phyloP scores from a whole-genome alignment of 2,797 vertebrate species.

The Cichlasoma orientale region DNA sequence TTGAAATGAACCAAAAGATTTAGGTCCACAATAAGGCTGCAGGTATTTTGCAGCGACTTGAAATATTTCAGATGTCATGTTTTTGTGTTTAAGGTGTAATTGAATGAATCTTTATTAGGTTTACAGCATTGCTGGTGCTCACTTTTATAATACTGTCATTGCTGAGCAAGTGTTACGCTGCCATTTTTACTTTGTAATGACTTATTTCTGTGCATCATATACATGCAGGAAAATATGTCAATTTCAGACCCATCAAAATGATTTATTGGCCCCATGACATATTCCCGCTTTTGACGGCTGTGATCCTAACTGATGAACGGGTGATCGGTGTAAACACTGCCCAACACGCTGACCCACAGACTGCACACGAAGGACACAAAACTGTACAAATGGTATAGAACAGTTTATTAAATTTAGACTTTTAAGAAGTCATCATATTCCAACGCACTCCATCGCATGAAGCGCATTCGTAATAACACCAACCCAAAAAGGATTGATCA shows the following conservation, averaged over 20 bases:
- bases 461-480: constrained; percentile 91
- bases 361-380: constrained; percentile 55
- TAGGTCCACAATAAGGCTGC: too few species aligned
- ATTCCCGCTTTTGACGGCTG: neutral
- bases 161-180: too few species aligned
- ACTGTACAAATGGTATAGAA: constrained; percentile 82
- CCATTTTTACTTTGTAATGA: neutral
- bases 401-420: constrained; percentile 99
- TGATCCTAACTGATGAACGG: neutral
- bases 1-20: too few species aligned
- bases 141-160: neutral
- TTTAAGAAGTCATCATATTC: constrained; percentile 98
- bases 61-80: neutral
- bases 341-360: constrained; percentile 22
- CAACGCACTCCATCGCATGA: constrained; percentile 85
- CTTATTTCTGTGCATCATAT: neutral
- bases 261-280: neutral
- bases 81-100: neutral
- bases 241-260: neutral
- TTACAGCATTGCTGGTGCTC: neutral
- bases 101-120: neutral
- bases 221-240: neutral
- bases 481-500: constrained; percentile 98
- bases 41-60: too few species aligned
- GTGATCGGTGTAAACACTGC: neutral